Percentiles rank a stretch among this genome's conserved stretches.
phyloP scores from a whole-genome alignment of 2,888 invertebrate genomes.

The Drosophila paranaensis region DNA sequence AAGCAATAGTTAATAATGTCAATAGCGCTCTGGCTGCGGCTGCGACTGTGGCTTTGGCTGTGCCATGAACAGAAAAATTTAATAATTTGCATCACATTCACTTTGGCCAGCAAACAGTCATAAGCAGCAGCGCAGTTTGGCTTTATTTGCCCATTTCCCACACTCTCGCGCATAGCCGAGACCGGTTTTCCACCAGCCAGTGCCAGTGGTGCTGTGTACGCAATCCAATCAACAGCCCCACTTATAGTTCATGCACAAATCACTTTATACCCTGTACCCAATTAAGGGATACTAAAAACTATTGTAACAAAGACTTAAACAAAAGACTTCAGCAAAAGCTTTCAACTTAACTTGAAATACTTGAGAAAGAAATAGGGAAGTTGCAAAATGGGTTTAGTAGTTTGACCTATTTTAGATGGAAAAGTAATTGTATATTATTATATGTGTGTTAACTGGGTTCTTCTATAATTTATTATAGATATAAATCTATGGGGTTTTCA shows the following conservation, averaged over 20 bases:
- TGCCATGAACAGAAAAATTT: slow-evolving; percentile 16
- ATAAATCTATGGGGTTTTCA: background rate
- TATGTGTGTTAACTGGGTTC: background rate
- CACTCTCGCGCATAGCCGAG: slow-evolving; percentile 41
- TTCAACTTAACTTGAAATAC: background rate
- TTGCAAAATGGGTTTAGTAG: background rate
- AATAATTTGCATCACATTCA: slow-evolving; percentile 67
- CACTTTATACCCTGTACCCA: slow-evolving; percentile 13
- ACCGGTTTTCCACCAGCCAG: slow-evolving; percentile 55
- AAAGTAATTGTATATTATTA: background rate
- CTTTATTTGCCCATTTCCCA: slow-evolving; percentile 65
- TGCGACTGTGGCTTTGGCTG: background rate
- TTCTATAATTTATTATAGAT: background rate
- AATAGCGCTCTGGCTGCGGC: slow-evolving; percentile 9
- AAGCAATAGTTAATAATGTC: slow-evolving; percentile 18
- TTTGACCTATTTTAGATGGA: background rate
- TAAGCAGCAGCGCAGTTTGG: slow-evolving; percentile 48
- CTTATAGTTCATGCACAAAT: slow-evolving; percentile 11
- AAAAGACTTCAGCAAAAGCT: slow-evolving; percentile 2
- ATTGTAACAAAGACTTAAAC: background rate
- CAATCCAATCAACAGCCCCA: slow-evolving; percentile 42
- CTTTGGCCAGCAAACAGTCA: slow-evolving; percentile 53
- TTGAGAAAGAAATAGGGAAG: background rate
- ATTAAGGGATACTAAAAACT: slow-evolving; percentile 4
- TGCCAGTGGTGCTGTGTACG: background rate